phyloP scores from a whole-genome alignment of 2,888 invertebrate species.

The Formica aserva region DNA sequence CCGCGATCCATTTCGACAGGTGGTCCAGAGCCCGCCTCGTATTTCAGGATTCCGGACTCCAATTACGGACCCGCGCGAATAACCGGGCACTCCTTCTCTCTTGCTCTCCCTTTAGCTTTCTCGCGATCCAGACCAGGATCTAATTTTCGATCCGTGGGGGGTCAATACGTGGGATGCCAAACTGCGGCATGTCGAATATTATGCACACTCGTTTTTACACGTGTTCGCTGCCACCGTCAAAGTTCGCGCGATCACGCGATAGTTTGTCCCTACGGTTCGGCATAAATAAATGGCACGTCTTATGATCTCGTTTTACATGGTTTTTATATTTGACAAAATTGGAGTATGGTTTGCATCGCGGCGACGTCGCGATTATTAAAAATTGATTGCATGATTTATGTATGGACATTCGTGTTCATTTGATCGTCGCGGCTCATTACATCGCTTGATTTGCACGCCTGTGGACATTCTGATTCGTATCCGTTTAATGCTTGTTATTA shows the following conservation, averaged over 20 bases:
- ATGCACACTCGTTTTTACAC: constrained; percentile 63
- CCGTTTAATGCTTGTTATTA: background rate
- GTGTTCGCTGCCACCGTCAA: constrained; percentile 68
- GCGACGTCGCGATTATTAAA: constrained; percentile 8
- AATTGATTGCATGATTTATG: constrained; percentile 1
- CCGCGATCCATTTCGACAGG: constrained; percentile 62
- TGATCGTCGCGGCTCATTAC: constrained; percentile 1
- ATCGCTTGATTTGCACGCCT: constrained; percentile 1
- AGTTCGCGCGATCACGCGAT: constrained; percentile 61
- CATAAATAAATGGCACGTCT: constrained; percentile 60
- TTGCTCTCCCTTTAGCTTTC: constrained; percentile 4
- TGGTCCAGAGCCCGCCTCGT: constrained; percentile 60
- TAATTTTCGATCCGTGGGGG: constrained; percentile 73
- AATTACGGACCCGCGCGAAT: constrained; percentile 74
- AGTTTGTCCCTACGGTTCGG: constrained; percentile 23
- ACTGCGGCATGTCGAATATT: constrained; percentile 47
- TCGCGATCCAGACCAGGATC: constrained; percentile 39
- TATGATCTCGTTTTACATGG: background rate
- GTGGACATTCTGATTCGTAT: background rate
- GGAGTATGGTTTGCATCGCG: background rate
- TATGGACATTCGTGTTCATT: background rate
- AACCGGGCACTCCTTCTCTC: constrained; percentile 59
- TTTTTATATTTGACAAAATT: constrained; percentile 13
- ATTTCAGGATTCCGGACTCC: constrained; percentile 72
- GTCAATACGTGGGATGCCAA: constrained; percentile 58